phyloP scores from a whole-genome alignment of 2,888 invertebrate species.

The Alcis repandata region DNA sequence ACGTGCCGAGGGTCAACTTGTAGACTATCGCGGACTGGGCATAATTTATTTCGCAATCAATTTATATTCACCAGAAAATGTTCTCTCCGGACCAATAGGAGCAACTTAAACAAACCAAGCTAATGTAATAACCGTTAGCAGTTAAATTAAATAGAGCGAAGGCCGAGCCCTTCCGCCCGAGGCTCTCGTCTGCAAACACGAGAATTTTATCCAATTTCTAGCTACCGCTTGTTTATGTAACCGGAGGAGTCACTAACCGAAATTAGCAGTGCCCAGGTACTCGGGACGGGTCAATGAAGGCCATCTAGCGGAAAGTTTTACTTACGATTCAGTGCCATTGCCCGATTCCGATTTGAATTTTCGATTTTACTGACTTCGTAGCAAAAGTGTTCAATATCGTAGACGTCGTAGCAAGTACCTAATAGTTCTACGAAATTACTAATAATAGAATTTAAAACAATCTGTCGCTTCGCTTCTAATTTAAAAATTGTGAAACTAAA shows the following conservation, averaged over 20 bases:
- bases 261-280: slow-evolving; percentile 29
- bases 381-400: not conserved
- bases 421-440: not conserved
- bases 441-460: not conserved
- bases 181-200: slow-evolving; percentile 58
- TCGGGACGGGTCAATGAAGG: slow-evolving; percentile 20
- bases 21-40: slow-evolving; percentile 14
- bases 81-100: slow-evolving; percentile 40
- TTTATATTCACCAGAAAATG: slow-evolving; percentile 43
- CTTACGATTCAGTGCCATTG: not conserved
- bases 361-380: not conserved
- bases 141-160: slow-evolving; percentile 60
- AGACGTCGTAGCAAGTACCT: not conserved
- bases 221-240: slow-evolving; percentile 47
- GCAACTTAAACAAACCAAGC: slow-evolving; percentile 59
- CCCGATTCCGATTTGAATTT: slow-evolving; percentile 2
- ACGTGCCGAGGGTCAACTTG: not conserved
- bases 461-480: no score
- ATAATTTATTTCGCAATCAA: slow-evolving; percentile 48
- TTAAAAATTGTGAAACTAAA: no score
- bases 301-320: slow-evolving; percentile 12
- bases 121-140: slow-evolving; percentile 61
- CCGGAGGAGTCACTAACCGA: slow-evolving; percentile 43
- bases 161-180: slow-evolving; percentile 51
- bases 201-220: slow-evolving; percentile 64